These are phyloP conservation scores for Drosophila nannoptera DNA, from an alignment of 1,140 invertebrate genomes.

Conservation along the genomic window DNA sequence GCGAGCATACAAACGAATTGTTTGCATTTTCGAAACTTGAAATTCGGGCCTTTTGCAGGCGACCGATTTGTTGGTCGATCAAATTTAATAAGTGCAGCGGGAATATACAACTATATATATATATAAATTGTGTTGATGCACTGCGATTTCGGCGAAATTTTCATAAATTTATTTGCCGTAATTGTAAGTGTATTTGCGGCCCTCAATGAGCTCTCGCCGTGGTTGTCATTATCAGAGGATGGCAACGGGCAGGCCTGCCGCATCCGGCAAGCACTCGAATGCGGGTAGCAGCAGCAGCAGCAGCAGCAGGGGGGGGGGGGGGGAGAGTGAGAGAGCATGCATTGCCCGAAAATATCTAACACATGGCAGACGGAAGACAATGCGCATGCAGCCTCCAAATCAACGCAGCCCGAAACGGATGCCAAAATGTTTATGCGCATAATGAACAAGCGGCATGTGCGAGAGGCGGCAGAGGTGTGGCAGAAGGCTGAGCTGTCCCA, in stretches of 20 bases:
- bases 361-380: slow-evolving; percentile 68
- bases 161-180: slow-evolving; percentile 20
- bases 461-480: neutral
- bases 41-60: slow-evolving; percentile 9
- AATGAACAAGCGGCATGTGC: slow-evolving; percentile 68
- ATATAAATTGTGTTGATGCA: neutral
- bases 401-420: slow-evolving; percentile 50
- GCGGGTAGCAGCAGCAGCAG: slow-evolving; percentile 49
- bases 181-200: slow-evolving; percentile 46
- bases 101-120: neutral
- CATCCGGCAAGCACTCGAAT: slow-evolving; percentile 61
- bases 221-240: slow-evolving; percentile 57
- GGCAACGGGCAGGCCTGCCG: slow-evolving; percentile 53
- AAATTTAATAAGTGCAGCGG: neutral
- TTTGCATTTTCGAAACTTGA: slow-evolving; percentile 49
- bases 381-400: slow-evolving; percentile 64
- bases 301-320: slow-evolving; percentile 6
- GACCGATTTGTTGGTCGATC: slow-evolving; percentile 3
- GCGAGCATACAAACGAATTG: slow-evolving; percentile 41
- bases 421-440: slow-evolving; percentile 75
- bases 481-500: slow-evolving; percentile 10
- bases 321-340: neutral
- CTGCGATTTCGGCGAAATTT: neutral
- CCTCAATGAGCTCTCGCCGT: slow-evolving; percentile 49
- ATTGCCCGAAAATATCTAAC: slow-evolving; percentile 61